Conservation (phyloP, 2,113 vertebrate genomes). For the Prinia subflava region DNA sequence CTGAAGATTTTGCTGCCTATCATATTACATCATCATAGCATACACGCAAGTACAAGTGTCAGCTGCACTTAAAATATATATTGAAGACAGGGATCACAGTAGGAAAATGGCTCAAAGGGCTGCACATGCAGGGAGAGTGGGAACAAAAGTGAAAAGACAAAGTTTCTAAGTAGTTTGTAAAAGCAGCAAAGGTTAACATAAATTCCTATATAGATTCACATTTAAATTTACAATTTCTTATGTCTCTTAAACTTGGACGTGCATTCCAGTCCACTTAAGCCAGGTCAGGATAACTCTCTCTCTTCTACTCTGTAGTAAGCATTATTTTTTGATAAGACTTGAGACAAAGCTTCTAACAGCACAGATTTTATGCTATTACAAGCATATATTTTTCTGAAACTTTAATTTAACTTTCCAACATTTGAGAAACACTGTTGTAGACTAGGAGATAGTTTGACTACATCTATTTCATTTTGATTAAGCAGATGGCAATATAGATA, state of each 20-base stretch:
- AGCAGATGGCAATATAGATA: not conserved
- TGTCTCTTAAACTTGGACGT: not conserved
- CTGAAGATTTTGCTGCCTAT: not conserved
- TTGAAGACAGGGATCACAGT: not conserved
- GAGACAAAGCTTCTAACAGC: not conserved
- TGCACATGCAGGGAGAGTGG: not conserved
- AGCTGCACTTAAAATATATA: not conserved
- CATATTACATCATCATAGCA: not conserved
- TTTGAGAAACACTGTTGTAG: not conserved
- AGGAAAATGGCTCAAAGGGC: not conserved
- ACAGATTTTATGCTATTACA: not conserved
- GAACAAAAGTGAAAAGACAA: not conserved
- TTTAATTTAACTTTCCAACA: not conserved
- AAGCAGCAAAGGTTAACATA: not conserved
- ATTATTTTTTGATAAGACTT: not conserved
- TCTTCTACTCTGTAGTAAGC: not conserved
- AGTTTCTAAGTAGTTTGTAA: not conserved
- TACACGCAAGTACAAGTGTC: fast-evolving
- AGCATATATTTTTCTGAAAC: not conserved
- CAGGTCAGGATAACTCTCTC: not conserved
- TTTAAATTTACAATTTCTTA: not conserved
- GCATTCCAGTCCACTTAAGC: not conserved
- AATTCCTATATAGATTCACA: not conserved
- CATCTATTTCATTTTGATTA: not conserved
- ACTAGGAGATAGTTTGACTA: not conserved